phyloP scores from a whole-genome alignment of 2,113 vertebrate species.

The Triplophysa rosa region DNA sequence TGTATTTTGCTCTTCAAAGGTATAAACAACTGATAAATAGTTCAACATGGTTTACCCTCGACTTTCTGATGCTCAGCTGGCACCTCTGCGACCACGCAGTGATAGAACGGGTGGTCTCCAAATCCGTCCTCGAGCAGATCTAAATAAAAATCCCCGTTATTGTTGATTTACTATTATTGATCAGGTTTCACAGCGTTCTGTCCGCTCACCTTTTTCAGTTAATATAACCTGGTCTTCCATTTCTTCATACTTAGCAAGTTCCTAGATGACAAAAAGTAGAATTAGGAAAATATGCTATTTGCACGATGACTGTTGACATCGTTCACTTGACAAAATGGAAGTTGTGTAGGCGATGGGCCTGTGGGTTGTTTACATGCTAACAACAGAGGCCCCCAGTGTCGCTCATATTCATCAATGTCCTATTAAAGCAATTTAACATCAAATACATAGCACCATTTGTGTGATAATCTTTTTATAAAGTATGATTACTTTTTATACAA shows the following conservation, averaged over 20 bases:
- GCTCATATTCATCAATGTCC: neutral
- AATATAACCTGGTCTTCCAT: constrained; percentile 94
- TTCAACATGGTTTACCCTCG: constrained; percentile 71
- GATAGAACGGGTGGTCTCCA: constrained; percentile 94
- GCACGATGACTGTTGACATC: neutral
- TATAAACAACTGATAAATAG: too few relatives aligned
- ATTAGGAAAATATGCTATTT: constrained; percentile 18
- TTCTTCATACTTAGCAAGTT: constrained; percentile 93
- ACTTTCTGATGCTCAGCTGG: constrained; percentile 77
- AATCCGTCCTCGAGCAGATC: constrained; percentile 96
- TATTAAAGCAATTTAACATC: neutral
- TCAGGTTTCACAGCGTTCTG: neutral
- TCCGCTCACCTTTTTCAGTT: constrained; percentile 78
- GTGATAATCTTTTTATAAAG: too few relatives aligned
- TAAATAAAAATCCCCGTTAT: constrained; percentile 51
- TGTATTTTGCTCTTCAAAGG: too few relatives aligned
- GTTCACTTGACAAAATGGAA: neutral
- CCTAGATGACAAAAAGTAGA: constrained; percentile 67
- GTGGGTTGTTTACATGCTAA: neutral
- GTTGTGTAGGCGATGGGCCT: neutral
- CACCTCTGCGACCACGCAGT: constrained; percentile 90
- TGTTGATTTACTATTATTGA: neutral
- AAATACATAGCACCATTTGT: too few relatives aligned
- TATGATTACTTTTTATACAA: neutral
- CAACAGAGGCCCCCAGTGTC: too few relatives aligned